phyloP scores from a whole-genome alignment of 2,797 vertebrate genomes.

The Artibeus lituratus region DNA sequence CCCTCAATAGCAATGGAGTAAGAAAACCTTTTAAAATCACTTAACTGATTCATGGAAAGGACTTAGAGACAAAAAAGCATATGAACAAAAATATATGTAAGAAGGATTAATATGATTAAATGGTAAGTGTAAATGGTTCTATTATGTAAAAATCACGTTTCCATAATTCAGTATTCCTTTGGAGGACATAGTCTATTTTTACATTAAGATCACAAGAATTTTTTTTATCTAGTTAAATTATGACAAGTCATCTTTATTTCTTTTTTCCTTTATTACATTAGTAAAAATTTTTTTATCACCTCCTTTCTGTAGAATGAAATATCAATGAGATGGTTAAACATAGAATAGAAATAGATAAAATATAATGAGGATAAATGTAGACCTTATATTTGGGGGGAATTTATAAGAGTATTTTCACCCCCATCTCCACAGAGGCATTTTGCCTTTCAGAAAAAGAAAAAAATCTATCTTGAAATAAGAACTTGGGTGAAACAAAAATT shows the following conservation, averaged over 20 bases:
- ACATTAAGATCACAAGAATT: slow-evolving; percentile 63
- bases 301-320: slow-evolving; percentile 50
- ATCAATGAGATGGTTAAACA: slow-evolving; percentile 31
- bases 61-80: slow-evolving; percentile 5
- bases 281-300: slow-evolving; percentile 68
- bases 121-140: slow-evolving; percentile 30
- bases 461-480: neutral
- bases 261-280: slow-evolving; percentile 68
- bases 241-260: slow-evolving; percentile 55
- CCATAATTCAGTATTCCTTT: slow-evolving; percentile 50
- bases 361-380: neutral
- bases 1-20: neutral
- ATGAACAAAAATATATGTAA: neutral
- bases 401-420: neutral
- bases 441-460: neutral
- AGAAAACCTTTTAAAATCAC: neutral
- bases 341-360: slow-evolving; percentile 30
- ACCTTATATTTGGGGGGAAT: neutral
- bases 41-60: neutral
- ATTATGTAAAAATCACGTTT: slow-evolving; percentile 61
- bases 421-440: neutral
- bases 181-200: slow-evolving; percentile 20
- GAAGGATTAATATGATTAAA: slow-evolving; percentile 48
- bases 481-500: neutral
- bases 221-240: slow-evolving; percentile 67